Conservation (phyloP, 2,888 invertebrate species). For the Cacoxenus indagator region DNA sequence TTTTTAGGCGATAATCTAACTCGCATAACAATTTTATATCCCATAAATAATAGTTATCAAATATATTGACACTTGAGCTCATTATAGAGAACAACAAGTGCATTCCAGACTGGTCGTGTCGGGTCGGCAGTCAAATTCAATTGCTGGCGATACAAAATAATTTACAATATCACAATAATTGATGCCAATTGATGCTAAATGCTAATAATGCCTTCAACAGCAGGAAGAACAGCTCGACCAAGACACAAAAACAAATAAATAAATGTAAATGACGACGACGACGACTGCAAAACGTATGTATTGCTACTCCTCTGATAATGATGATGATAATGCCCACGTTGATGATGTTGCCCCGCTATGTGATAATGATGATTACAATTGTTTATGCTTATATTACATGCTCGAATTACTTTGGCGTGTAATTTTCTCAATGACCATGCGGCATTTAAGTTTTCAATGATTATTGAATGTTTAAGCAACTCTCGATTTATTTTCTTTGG, state of each 20-base stretch:
- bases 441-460: background rate
- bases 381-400: background rate
- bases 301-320: background rate
- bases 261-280: slow-evolving; percentile 20
- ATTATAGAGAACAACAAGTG: background rate
- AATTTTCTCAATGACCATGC: background rate
- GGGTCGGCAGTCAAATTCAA: slow-evolving; percentile 34
- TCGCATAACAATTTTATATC: no score
- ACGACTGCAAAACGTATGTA: no score
- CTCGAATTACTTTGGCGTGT: background rate
- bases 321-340: background rate
- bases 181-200: slow-evolving; percentile 56
- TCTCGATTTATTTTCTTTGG: background rate
- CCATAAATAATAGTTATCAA: no score
- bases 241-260: background rate
- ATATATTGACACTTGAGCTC: no score
- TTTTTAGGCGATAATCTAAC: no score
- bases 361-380: background rate
- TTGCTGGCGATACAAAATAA: slow-evolving; percentile 46
- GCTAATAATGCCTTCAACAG: slow-evolving; percentile 37
- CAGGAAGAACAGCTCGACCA: background rate
- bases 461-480: background rate
- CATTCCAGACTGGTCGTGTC: background rate
- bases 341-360: background rate
- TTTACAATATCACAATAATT: slow-evolving; percentile 53